These are phyloP conservation scores for Setophaga petechia DNA, from an alignment of 2,113 vertebrate species.

Conservation along the genomic window DNA sequence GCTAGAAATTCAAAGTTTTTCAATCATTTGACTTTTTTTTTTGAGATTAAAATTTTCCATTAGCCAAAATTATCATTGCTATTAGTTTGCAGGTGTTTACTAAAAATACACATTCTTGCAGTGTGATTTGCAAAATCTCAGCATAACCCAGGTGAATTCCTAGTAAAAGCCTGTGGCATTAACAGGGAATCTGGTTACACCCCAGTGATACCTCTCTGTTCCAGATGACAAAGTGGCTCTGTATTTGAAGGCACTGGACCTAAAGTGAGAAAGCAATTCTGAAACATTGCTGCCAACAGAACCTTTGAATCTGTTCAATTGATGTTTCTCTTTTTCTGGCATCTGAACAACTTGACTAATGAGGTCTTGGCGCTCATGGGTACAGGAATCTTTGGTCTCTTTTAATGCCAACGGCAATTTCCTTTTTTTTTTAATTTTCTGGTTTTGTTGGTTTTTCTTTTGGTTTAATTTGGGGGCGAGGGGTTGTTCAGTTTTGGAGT, in stretches of 20 bases:
- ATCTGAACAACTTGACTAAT: not conserved
- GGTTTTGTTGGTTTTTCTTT: not conserved
- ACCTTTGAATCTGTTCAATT: not conserved
- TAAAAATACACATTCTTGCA: not conserved
- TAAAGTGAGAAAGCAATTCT: not conserved
- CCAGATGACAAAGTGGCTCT: not conserved
- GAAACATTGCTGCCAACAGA: not conserved
- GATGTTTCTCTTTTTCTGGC: not conserved
- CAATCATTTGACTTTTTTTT: not conserved
- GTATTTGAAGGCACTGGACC: not conserved
- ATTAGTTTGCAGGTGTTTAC: accelerated
- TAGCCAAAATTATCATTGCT: not conserved
- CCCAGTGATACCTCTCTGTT: not conserved
- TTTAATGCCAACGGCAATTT: not conserved
- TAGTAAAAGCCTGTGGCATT: not conserved
- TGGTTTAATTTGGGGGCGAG: not conserved
- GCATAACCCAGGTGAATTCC: not conserved
- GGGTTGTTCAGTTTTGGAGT: not conserved
- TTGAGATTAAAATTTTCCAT: not conserved
- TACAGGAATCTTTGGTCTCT: not conserved
- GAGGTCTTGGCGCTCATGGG: not conserved
- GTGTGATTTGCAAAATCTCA: not conserved
- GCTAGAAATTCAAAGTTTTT: not conserved
- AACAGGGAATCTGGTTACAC: not conserved
- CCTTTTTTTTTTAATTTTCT: not conserved